Evolutionary conservation across 2,797 vertebrate genomes (phyloP).

Genomic region (Esox masquinongy): DNA sequence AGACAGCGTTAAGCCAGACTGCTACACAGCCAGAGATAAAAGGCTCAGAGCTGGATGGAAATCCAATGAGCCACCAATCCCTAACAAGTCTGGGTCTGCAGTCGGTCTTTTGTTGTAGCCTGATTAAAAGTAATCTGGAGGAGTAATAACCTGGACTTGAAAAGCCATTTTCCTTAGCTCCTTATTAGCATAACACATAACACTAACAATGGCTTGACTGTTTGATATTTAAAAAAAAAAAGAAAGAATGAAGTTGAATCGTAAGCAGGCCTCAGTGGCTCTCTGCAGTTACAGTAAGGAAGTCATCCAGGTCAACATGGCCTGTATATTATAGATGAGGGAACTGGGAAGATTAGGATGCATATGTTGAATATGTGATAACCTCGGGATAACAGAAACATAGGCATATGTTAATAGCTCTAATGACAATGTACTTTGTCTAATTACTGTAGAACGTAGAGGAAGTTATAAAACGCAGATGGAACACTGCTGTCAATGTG

Average conservation of each 20-base stretch:
- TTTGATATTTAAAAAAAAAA: neutral
- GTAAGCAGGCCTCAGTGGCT: neutral
- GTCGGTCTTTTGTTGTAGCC: slow-evolving; percentile 26
- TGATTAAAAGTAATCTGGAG: slow-evolving; percentile 39
- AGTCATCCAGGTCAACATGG: neutral
- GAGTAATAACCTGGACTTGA: slow-evolving; percentile 32
- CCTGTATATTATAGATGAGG: neutral
- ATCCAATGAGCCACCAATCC: slow-evolving; percentile 33
- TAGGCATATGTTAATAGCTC: too few species aligned
- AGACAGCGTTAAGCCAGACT: slow-evolving; percentile 35
- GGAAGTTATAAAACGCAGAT: neutral
- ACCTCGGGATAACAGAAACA: too few species aligned
- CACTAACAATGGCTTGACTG: slow-evolving; percentile 11
- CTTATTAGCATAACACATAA: slow-evolving; percentile 20
- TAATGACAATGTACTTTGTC: too few species aligned
- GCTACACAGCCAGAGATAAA: slow-evolving; percentile 36
- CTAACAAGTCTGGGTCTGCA: slow-evolving; percentile 21
- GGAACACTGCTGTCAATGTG: neutral
- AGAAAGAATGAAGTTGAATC: neutral
- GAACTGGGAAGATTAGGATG: too few species aligned
- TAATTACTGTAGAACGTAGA: neutral
- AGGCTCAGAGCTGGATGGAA: slow-evolving; percentile 35
- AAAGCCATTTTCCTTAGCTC: slow-evolving; percentile 23
- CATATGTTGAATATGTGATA: too few species aligned
- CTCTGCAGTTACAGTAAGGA: neutral